phyloP scores from a whole-genome alignment of 1,140 invertebrate species.

The Drosophila guanche region DNA sequence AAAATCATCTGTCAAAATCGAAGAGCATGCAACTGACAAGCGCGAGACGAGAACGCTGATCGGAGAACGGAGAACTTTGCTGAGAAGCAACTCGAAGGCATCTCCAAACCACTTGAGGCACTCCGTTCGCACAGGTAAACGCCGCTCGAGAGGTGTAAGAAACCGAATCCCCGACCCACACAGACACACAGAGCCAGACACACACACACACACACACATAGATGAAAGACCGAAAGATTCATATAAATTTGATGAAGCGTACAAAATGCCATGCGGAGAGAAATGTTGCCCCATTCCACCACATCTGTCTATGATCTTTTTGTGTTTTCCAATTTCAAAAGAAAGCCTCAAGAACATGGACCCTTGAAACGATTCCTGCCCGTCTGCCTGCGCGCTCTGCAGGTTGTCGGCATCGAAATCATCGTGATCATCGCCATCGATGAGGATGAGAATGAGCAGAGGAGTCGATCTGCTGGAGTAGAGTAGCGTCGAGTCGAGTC shows the following conservation, averaged over 20 bases:
- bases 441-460: conserved; percentile 59
- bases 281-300: conserved; percentile 52
- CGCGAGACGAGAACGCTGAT: too few relatives aligned
- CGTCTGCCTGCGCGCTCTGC: conserved; percentile 44
- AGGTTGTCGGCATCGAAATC: conserved; percentile 53
- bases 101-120: conserved; percentile 59
- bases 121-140: conserved; percentile 64
- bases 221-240: conserved; percentile 10
- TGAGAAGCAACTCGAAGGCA: conserved; percentile 44
- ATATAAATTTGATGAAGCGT: conserved; percentile 75
- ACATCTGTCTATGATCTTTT: conserved; percentile 49
- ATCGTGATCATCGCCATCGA: conserved; percentile 55
- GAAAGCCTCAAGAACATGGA: conserved; percentile 55
- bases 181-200: background rate
- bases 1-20: conserved; percentile 80
- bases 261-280: conserved; percentile 66
- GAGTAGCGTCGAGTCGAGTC: too few relatives aligned
- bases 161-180: conserved; percentile 36
- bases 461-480: conserved; percentile 14
- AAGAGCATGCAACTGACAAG: conserved; percentile 76
- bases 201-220: conserved; percentile 6
- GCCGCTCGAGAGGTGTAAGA: conserved; percentile 69
- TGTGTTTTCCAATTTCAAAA: conserved; percentile 54
- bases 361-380: conserved; percentile 41
- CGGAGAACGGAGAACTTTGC: conserved; percentile 23